phyloP scores from a whole-genome alignment of 2,888 invertebrate genomes.

The Galeruca laticollis region DNA sequence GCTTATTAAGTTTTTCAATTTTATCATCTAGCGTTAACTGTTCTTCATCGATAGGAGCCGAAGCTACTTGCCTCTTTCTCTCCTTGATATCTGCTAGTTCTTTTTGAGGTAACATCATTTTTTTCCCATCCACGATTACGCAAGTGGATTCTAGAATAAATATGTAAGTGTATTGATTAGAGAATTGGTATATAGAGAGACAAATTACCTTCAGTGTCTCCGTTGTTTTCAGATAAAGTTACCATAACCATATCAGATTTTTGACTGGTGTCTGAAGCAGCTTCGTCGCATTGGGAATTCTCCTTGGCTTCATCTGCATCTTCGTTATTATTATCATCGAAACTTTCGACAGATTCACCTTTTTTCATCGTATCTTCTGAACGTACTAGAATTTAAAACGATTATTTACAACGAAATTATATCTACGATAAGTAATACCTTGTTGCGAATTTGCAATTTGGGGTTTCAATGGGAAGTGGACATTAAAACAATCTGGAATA shows the following conservation, averaged over 20 bases:
- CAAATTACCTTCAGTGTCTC: constrained; percentile 48
- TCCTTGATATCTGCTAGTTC: constrained; percentile 40
- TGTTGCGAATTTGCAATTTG: not conserved
- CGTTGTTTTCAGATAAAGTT: constrained; percentile 50
- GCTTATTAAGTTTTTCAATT: not conserved
- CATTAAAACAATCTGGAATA: constrained; percentile 53
- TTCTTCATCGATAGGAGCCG: not conserved
- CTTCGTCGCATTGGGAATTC: constrained; percentile 46
- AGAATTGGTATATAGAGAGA: not conserved
- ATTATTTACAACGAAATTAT: no score
- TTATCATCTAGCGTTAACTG: not conserved
- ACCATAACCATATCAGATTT: constrained; percentile 54
- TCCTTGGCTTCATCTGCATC: constrained; percentile 33
- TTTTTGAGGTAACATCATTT: constrained; percentile 49
- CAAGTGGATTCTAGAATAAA: constrained; percentile 58
- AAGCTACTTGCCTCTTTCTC: no score
- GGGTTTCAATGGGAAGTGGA: not conserved
- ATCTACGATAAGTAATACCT: not conserved
- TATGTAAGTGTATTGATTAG: no score
- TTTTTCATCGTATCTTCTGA: constrained; percentile 13
- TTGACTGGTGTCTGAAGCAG: constrained; percentile 41
- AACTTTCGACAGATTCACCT: constrained; percentile 39
- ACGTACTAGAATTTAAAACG: no score
- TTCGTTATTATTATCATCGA: constrained; percentile 55
- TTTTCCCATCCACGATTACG: constrained; percentile 59